Conservation (phyloP, 2,888 invertebrate species). For the Exocentrus adspersus region DNA sequence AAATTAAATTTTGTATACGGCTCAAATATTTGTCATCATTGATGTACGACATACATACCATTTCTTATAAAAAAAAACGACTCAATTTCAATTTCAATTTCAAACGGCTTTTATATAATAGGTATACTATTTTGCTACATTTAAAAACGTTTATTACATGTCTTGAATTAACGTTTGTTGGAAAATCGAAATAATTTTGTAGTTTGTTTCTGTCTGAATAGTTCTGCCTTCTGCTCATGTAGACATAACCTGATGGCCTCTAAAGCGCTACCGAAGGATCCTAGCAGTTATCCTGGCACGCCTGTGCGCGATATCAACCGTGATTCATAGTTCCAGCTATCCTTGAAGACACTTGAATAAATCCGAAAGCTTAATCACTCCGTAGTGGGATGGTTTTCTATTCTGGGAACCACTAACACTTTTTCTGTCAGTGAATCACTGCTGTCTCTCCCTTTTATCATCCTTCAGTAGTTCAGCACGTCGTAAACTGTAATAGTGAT, state of each 20-base stretch:
- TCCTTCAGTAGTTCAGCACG: conserved; percentile 10
- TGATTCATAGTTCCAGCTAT: conserved; percentile 23
- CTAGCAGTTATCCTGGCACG: conserved; percentile 2
- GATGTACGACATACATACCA: too few relatives aligned
- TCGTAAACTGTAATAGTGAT: conserved; percentile 27
- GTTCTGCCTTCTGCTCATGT: too few relatives aligned
- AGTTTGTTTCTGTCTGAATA: too few relatives aligned
- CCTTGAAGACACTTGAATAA: conserved; percentile 25
- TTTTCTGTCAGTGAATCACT: conserved; percentile 24
- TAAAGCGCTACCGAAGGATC: conserved; percentile 1
- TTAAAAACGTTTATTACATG: too few relatives aligned
- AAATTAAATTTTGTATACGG: too few relatives aligned
- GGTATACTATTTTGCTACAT: too few relatives aligned
- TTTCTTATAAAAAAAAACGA: too few relatives aligned
- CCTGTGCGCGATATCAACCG: conserved; percentile 9
- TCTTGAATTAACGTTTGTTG: too few relatives aligned
- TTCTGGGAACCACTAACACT: conserved; percentile 13
- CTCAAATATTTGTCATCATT: too few relatives aligned
- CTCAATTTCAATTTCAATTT: too few relatives aligned
- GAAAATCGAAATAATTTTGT: too few relatives aligned
- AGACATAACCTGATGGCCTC: not conserved
- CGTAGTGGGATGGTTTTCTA: conserved; percentile 18
- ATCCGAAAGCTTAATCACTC: conserved; percentile 22
- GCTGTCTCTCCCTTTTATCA: conserved; percentile 16
- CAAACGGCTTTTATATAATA: too few relatives aligned